Evolutionary conservation across 1,140 invertebrate genomes (phyloP).

Genomic region (Neodiprion virginianus): DNA sequence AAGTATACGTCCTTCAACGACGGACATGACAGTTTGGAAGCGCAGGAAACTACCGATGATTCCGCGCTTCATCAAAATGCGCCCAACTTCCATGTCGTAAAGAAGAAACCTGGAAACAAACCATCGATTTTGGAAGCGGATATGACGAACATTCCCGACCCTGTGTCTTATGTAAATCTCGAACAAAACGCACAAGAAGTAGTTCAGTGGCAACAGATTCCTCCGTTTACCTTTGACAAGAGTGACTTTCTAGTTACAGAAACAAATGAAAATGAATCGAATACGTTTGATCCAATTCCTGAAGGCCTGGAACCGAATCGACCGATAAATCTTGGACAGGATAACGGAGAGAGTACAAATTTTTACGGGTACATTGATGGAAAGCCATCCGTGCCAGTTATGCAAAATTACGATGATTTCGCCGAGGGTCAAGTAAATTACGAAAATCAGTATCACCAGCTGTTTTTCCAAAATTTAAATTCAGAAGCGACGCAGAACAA

Average conservation of each 20-base stretch:
- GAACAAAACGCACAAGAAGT: slow-evolving; percentile 37
- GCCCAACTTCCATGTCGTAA: background rate
- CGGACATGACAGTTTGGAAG: background rate
- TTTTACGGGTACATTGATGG: background rate
- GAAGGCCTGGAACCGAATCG: slow-evolving; percentile 38
- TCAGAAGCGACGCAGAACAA: background rate
- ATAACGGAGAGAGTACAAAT: background rate
- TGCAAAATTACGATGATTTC: too few relatives aligned
- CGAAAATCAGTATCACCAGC: background rate
- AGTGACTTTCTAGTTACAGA: background rate
- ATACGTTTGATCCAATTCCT: slow-evolving; percentile 35
- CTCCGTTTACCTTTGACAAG: slow-evolving; percentile 27
- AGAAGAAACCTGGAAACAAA: slow-evolving; percentile 9
- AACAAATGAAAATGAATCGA: slow-evolving; percentile 19
- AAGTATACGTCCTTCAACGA: slow-evolving; percentile 46
- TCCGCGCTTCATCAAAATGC: slow-evolving; percentile 1
- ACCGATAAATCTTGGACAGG: slow-evolving; percentile 24
- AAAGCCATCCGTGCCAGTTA: background rate
- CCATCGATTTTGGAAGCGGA: slow-evolving; percentile 3
- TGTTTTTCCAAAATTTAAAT: background rate
- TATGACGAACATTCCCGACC: background rate
- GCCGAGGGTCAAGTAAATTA: too few relatives aligned
- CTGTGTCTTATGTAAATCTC: background rate
- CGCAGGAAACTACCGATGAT: slow-evolving; percentile 5
- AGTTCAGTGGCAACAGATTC: slow-evolving; percentile 49